Evolutionary conservation across 2,113 vertebrate species (phyloP), one percentile per base, ranked within the genome.

Genomic region (Paradoxurus hermaphroditus): DNA sequence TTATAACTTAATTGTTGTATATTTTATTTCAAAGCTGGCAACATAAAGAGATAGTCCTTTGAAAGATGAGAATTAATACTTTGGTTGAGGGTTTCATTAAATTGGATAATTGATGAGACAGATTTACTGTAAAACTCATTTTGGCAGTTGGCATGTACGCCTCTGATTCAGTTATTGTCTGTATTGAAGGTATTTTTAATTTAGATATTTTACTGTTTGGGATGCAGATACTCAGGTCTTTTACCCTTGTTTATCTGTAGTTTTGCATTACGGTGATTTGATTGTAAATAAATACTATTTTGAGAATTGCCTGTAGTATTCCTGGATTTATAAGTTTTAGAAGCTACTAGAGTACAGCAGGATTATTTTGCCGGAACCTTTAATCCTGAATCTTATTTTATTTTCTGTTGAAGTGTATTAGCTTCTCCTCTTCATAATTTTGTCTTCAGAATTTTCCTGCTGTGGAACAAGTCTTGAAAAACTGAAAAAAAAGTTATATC

Each of bases 191-290:
- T 85, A 10, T 93, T 91, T 68, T 91, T 77, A 27, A 83, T 53
- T 97, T 83, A 46, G 27, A 90, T 93, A 77, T 79, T 90, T 53
- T 68, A 49, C 39, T 86, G 15, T 90, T 95, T 93, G 78, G 44
- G 29, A 56, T 95, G 23, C 70, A 23, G 70, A 49, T 7, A 95
- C 39, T 36, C 44, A 62, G 31, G 36, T 78, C 51, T 23, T 56
- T 67, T 93, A 70, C 9, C 86, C 34, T 78, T 83, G 23, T 90
- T 84, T 88, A 63, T 96, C 46, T 93, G 5, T 13, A 78, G 46
- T 73, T 95, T 29, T 82, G 10, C 10, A n/a, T 79, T 73, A 90
- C 56, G 19, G 56, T 93, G 29, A 86, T 77, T 90, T 86, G 31
- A 84, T 83, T 94, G 39, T 88, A 14, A 86, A 46, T 53, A 82